Evolutionary conservation across 1,140 invertebrate species (phyloP).

Genomic region (Triops cancriformis): DNA sequence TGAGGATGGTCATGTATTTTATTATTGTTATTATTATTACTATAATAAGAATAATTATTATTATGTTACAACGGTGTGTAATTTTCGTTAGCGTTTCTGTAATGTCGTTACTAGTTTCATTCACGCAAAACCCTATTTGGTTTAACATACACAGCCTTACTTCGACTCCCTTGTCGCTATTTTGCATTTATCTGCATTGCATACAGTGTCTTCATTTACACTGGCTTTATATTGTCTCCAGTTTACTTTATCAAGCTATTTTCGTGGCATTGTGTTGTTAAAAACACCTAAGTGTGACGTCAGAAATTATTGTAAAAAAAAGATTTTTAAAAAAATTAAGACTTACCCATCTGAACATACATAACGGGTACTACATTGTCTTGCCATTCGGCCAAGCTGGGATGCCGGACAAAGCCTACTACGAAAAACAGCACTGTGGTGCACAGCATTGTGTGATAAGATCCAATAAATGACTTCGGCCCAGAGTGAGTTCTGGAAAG

Average conservation of each 20-base stretch:
- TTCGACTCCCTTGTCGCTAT: background rate
- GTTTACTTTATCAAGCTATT: too few species aligned
- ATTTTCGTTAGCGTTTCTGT: too few species aligned
- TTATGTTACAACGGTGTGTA: too few species aligned
- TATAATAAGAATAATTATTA: too few species aligned
- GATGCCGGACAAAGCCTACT: background rate
- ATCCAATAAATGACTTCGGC: background rate
- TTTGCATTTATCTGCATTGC: background rate
- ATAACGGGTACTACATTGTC: background rate
- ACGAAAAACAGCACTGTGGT: background rate
- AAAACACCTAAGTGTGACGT: background rate
- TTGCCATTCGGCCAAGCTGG: background rate
- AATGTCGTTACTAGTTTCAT: too few species aligned
- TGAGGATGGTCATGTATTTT: too few species aligned
- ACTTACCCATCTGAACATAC: background rate
- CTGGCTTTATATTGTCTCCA: too few species aligned
- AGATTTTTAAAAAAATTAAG: background rate
- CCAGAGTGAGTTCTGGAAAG: background rate
- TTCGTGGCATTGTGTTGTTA: background rate
- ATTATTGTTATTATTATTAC: too few species aligned
- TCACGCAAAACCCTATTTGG: too few species aligned
- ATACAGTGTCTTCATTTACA: too few species aligned
- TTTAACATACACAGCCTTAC: background rate
- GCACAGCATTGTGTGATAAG: constrained; percentile 2
- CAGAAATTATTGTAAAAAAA: background rate